Evolutionary conservation across 2,888 invertebrate genomes (phyloP), one percentile per base, ranked within the genome.

Genomic region (Ennomos erosarius): DNA sequence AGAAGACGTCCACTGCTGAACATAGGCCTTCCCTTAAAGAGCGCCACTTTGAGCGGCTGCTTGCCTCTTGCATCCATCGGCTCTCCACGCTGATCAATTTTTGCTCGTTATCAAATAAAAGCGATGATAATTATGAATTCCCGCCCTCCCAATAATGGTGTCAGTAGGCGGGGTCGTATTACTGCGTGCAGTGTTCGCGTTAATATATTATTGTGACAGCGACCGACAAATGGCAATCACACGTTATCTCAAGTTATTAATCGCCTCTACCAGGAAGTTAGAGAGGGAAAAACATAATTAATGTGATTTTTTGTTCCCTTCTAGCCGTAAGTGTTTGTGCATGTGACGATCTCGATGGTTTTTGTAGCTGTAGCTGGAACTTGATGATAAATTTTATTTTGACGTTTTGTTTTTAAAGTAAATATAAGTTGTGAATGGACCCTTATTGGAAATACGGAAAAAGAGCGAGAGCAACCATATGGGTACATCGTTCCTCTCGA

Each of bases 151-250:
- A 2, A 16, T 16, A 3, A 3, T 16, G 16, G 16, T 3, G 16
- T 2, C 81, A 76, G 74, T 76, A 83, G 87, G 86, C 76, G 87
- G 89, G 67, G 84, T 90, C 90, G 48, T 72, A 73, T 90, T 87
- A 83, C 16, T 1, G 16, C 3, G 16, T n/a, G n/a, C 89, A 57
- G 64, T 56, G 59, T 73, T 73, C 74, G 73, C 65, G 84, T 77
- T 87, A 87, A 89, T 82, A 74, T 82, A 79, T 73, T 91, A 87
- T 91, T 91, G 85, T 91, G 91, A 91, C 91, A 90, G 79, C 77
- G 66, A 74, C 65, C 84, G 92, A 91, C 92, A 90, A 90, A 90
- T 90, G 84, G 74, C 78, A 70, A 67, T 76, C 81, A 79, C 79
- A 85, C 78, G 79, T 81, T 74, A 63, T 55, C 66, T 65, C 62